phyloP scores from a whole-genome alignment of 2,888 invertebrate genomes.

The Melanchra persicariae region DNA sequence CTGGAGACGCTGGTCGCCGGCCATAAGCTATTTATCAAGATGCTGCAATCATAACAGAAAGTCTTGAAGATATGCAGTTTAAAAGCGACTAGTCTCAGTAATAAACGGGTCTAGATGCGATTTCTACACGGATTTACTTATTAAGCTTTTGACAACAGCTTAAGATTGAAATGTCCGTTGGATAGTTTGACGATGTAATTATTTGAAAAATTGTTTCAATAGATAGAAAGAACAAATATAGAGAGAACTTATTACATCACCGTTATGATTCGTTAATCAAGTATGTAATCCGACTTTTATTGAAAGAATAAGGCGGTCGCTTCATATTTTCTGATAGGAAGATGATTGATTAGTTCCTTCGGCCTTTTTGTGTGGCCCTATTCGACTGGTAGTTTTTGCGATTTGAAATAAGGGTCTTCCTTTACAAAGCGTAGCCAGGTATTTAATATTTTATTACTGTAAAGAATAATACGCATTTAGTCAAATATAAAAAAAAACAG shows the following conservation, averaged over 20 bases:
- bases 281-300: slow-evolving; percentile 56
- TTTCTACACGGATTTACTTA: slow-evolving; percentile 11
- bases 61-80: slow-evolving; percentile 40
- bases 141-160: neutral
- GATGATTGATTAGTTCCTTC: slow-evolving; percentile 53
- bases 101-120: slow-evolving; percentile 7
- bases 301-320: slow-evolving; percentile 37
- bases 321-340: slow-evolving; percentile 50
- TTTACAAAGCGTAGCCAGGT: neutral
- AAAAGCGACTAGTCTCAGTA: slow-evolving; percentile 1
- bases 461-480: neutral
- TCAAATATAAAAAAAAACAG: too few species aligned
- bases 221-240: neutral
- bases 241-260: slow-evolving; percentile 16
- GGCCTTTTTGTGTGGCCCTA: slow-evolving; percentile 27
- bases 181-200: neutral
- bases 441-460: slow-evolving; percentile 9
- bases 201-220: neutral
- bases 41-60: slow-evolving; percentile 19
- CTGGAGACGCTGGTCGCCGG: slow-evolving; percentile 21
- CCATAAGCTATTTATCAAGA: slow-evolving; percentile 40
- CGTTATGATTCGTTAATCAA: slow-evolving; percentile 47
- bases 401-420: slow-evolving; percentile 23
- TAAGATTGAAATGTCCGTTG: neutral
- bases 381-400: slow-evolving; percentile 35